A percentile compares a stretch with the other conserved stretches of the same genome.
These are phyloP conservation scores for Limonius californicus DNA, from an alignment of 1,140 invertebrate genomes.

Conservation along the genomic window DNA sequence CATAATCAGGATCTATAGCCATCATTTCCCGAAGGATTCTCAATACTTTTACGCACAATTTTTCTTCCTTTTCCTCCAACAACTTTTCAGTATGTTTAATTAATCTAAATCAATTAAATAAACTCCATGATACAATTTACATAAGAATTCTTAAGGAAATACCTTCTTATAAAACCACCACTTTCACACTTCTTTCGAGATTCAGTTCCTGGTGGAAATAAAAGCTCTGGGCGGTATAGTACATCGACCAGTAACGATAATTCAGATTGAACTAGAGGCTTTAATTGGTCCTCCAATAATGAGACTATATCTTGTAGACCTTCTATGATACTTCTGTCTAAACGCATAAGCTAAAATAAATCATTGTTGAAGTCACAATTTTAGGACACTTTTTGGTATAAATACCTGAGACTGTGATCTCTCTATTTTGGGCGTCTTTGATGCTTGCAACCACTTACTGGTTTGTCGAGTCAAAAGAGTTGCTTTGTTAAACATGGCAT, in stretches of 20 bases:
- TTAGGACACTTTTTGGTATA: not conserved
- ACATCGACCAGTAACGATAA: slow-evolving; percentile 95
- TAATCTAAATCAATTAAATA: slow-evolving; percentile 59
- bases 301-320: slow-evolving; percentile 94
- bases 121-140: slow-evolving; percentile 15
- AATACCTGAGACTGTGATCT: slow-evolving; percentile 71
- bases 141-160: not conserved
- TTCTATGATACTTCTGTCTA: slow-evolving; percentile 92
- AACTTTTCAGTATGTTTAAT: slow-evolving; percentile 96
- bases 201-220: slow-evolving; percentile 84
- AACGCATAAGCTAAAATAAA: slow-evolving; percentile 59
- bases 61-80: slow-evolving; percentile 96
- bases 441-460: slow-evolving; percentile 82
- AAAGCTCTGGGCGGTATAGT: slow-evolving; percentile 88
- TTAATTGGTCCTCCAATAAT: slow-evolving; percentile 88
- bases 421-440: slow-evolving; percentile 77
- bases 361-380: no score
- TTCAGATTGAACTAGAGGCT: slow-evolving; percentile 93
- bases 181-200: slow-evolving; percentile 80
- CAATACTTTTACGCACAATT: slow-evolving; percentile 93
- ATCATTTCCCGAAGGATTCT: slow-evolving; percentile 96
- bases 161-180: slow-evolving; percentile 82
- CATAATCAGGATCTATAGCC: slow-evolving; percentile 92
- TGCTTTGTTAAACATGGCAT: slow-evolving; percentile 85
- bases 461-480: slow-evolving; percentile 82